Evolutionary conservation across 2,797 vertebrate species (phyloP).

Genomic region (Graptemys geographica): DNA sequence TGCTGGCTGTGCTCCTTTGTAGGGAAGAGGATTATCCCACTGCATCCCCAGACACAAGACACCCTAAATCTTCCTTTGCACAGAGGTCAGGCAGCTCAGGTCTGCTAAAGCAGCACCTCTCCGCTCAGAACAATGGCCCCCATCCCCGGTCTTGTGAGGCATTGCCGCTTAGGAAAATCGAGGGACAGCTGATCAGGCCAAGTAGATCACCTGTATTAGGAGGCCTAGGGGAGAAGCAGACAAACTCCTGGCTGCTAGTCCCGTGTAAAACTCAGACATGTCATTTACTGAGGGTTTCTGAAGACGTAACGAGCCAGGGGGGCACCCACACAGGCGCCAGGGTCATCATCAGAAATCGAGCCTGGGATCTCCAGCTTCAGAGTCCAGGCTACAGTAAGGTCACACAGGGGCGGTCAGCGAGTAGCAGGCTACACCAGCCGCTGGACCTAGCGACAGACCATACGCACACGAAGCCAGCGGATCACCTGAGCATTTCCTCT

Average conservation of each 20-base stretch:
- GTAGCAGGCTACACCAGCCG: background rate
- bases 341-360: background rate
- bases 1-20: background rate
- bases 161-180: accelerated
- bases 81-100: background rate
- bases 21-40: background rate
- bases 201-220: background rate
- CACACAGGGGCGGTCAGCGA: background rate
- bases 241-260: background rate
- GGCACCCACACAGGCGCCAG: background rate
- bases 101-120: background rate
- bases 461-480: background rate
- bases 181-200: background rate
- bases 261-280: background rate
- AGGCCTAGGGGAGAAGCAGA: background rate
- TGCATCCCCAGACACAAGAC: background rate
- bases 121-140: background rate
- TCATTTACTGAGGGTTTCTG: background rate
- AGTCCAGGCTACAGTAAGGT: background rate
- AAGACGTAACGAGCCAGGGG: background rate
- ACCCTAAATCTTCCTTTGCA: background rate
- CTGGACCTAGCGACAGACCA: background rate
- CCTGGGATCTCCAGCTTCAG: background rate
- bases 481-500: background rate
- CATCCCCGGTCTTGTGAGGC: background rate